Evolutionary conservation across 1,140 invertebrate species (phyloP), one percentile per base, ranked within the genome.

Genomic region (Drosophila virilis): DNA sequence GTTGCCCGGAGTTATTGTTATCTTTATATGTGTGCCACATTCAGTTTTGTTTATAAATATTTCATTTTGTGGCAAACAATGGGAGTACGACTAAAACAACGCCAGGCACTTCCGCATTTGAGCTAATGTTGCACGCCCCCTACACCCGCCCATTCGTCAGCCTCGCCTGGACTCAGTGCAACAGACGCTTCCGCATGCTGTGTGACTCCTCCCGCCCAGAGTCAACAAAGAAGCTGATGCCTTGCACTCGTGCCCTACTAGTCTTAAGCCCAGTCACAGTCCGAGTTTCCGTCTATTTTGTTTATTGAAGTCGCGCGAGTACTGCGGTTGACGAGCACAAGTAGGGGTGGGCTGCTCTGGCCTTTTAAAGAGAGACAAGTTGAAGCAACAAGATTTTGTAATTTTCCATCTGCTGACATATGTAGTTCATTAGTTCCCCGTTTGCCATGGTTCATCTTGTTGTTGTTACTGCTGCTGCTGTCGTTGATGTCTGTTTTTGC

Each of bases 331-430:
- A 69, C 71, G 78, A 68, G 61, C 70, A 70, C 71, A 71, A 80
- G 80, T 76, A 65, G 80, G 50, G 50, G 37, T 55, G n/a, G n/a
- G 38, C 15, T n/a, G 43, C 8, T 6, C 4, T 42, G 28, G 73
- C 57, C 13, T 32, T 55, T 81, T 72, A 64, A 75, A 77, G 57
- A 52, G 57, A 8, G 50, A 57, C 51, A 72, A 73, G 42, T 73
- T 67, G 51, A 69, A 57, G 33, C 68, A 68, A 86, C 82, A 84
- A 75, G 77, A 80, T 74, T 84, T 80, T 88, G 80, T 89, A 88
- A 89, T 80, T 80, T 80, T 89, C 77, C 84, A 88, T 79, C 73
- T 88, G 83, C 80, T 71, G 84, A 80, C 84, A 85, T 83, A 89
- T 88, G 84, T 89, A 89, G 84, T 89, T 88, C 84, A 88, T 88